These are phyloP conservation scores for Sebastes trivittatus DNA, from an alignment of 2,797 vertebrate species.

Conservation along the genomic window DNA sequence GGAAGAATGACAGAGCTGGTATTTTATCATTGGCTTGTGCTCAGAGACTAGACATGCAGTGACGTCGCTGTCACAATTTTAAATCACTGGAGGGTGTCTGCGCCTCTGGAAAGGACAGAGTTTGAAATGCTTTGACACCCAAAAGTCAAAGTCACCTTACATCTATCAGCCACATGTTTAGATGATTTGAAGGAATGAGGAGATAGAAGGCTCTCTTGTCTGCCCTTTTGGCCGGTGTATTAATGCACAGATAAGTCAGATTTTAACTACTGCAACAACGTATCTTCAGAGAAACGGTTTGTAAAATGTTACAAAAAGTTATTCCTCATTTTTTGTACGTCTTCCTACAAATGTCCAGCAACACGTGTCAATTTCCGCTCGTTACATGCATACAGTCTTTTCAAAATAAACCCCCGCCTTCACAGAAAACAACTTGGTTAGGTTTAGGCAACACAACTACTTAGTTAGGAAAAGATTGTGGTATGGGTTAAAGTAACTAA, in stretches of 20 bases:
- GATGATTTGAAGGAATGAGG: not conserved
- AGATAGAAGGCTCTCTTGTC: not conserved
- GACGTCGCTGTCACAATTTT: not conserved
- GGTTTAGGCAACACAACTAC: not conserved
- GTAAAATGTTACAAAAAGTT: not conserved
- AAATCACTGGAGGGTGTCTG: not conserved
- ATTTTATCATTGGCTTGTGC: not conserved
- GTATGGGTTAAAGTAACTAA: no score
- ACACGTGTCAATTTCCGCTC: not conserved
- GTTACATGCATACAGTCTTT: not conserved
- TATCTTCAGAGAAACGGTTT: not conserved
- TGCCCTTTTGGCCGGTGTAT: not conserved
- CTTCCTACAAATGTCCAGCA: not conserved
- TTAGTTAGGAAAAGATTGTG: not conserved
- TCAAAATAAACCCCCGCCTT: no score
- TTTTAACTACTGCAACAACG: not conserved
- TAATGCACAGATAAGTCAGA: not conserved
- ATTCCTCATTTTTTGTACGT: not conserved
- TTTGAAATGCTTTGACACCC: constrained; percentile 7
- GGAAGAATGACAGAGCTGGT: not conserved
- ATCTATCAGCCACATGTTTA: not conserved
- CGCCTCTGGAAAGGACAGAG: not conserved
- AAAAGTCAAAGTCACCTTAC: constrained; percentile 20
- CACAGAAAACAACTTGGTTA: not conserved
- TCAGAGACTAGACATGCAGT: not conserved